Conservation (phyloP, 2,888 invertebrate genomes). For the Serripes groenlandicus region DNA sequence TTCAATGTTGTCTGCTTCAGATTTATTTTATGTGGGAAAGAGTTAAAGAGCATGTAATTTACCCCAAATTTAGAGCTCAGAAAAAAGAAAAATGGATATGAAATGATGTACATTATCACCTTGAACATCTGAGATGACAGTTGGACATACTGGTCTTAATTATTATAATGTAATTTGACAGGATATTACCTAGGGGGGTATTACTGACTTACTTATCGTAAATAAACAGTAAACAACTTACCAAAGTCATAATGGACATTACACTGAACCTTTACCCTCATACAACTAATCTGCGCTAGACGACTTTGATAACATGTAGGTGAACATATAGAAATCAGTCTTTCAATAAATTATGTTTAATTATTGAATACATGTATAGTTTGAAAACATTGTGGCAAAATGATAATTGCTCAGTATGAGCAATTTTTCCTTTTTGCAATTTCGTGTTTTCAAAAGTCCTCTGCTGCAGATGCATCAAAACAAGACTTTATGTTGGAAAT, state of each 20-base stretch:
- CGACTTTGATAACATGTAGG: too few species aligned
- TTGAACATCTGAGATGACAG: conserved; percentile 11
- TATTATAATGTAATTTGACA: not conserved
- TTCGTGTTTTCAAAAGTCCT: too few species aligned
- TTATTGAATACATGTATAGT: too few species aligned
- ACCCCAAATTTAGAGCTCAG: too few species aligned
- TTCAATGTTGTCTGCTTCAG: not conserved
- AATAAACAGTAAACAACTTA: not conserved
- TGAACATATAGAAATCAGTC: too few species aligned
- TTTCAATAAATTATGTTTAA: too few species aligned
- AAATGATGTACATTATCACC: conserved; percentile 16
- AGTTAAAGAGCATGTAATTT: too few species aligned
- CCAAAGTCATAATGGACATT: not conserved
- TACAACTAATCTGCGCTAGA: not conserved
- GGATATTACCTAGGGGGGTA: conserved; percentile 1
- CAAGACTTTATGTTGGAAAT: too few species aligned
- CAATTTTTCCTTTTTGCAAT: too few species aligned
- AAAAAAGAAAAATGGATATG: conserved; percentile 1
- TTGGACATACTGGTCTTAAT: conserved; percentile 1
- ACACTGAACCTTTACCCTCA: not conserved
- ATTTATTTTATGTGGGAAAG: not conserved
- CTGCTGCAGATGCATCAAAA: too few species aligned
- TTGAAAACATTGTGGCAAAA: too few species aligned
- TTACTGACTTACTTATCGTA: conserved; percentile 11
- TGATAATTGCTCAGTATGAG: too few species aligned